Evolutionary conservation across 2,888 invertebrate genomes (phyloP).

Genomic region (Phasia obesa): DNA sequence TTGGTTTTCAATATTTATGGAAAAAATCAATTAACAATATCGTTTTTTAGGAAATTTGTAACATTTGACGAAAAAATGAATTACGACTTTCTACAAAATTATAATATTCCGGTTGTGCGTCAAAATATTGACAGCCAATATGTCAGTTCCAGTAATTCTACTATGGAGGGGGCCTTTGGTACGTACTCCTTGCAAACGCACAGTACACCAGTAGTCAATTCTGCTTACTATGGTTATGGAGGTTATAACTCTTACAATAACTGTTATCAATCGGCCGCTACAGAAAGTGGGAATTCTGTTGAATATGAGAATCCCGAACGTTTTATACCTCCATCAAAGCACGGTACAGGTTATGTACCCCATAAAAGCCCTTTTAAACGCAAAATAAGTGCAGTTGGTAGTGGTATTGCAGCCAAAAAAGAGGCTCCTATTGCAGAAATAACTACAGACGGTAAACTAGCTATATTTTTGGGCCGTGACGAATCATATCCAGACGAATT

Average conservation of each 20-base stretch:
- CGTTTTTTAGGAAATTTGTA: slow-evolving; percentile 59
- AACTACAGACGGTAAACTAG: slow-evolving; percentile 54
- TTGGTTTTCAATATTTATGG: background rate
- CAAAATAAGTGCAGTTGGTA: slow-evolving; percentile 39
- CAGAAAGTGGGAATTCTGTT: background rate
- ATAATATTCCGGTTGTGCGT: slow-evolving; percentile 59
- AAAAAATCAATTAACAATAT: slow-evolving; percentile 22
- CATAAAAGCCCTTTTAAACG: slow-evolving; percentile 56
- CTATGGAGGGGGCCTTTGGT: slow-evolving; percentile 38
- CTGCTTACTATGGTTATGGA: slow-evolving; percentile 59
- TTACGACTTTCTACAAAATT: slow-evolving; percentile 68
- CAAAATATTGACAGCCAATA: slow-evolving; percentile 8
- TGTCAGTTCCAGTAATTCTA: slow-evolving; percentile 8
- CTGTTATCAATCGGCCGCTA: slow-evolving; percentile 13
- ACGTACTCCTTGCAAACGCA: slow-evolving; percentile 20
- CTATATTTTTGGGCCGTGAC: slow-evolving; percentile 77
- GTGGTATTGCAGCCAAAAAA: slow-evolving; percentile 39
- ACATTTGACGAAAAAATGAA: slow-evolving; percentile 65
- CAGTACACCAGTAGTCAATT: slow-evolving; percentile 38
- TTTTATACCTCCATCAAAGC: slow-evolving; percentile 64
- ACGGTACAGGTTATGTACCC: slow-evolving; percentile 36
- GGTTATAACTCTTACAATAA: slow-evolving; percentile 9
- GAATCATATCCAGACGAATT: slow-evolving; percentile 81
- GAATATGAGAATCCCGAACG: slow-evolving; percentile 55
- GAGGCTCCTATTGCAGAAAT: slow-evolving; percentile 35